Percentiles rank a stretch among this genome's conserved stretches.
Evolutionary conservation across 2,113 vertebrate genomes (phyloP).

Genomic region (Columbina picui): DNA sequence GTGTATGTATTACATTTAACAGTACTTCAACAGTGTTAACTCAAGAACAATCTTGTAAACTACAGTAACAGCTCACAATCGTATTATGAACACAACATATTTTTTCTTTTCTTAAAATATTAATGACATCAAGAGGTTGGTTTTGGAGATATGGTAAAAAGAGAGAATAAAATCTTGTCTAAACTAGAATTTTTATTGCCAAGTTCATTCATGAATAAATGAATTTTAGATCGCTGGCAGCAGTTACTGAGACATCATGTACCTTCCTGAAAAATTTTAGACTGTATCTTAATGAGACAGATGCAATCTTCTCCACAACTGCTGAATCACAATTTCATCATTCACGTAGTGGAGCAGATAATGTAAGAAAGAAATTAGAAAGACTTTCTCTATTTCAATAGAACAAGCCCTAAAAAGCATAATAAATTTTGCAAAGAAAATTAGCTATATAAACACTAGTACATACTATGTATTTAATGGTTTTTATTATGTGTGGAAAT

Average conservation of each 20-base stretch:
- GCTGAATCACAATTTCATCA: constrained; percentile 40
- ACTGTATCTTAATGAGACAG: constrained; percentile 1
- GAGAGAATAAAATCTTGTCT: neutral
- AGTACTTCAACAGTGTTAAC: neutral
- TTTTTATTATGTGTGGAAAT: constrained; percentile 23
- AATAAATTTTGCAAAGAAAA: constrained; percentile 32
- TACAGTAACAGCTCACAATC: neutral
- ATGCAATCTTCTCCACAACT: neutral
- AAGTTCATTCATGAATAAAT: constrained; percentile 1
- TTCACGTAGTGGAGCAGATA: constrained; percentile 13
- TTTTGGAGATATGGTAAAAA: neutral
- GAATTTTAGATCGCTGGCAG: neutral
- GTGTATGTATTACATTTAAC: neutral
- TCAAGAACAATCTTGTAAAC: neutral
- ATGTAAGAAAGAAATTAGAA: constrained; percentile 27
- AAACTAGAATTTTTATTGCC: constrained; percentile 3
- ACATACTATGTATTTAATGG: neutral
- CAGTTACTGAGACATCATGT: neutral
- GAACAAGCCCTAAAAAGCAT: neutral
- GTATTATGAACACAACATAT: neutral
- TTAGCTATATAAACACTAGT: constrained; percentile 10
- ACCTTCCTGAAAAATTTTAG: constrained; percentile 25
- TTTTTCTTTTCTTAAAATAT: neutral
- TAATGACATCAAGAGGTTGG: neutral
- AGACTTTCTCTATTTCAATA: constrained; percentile 1